Conservation (phyloP, 2,113 vertebrate genomes). For the Prinia subflava region DNA sequence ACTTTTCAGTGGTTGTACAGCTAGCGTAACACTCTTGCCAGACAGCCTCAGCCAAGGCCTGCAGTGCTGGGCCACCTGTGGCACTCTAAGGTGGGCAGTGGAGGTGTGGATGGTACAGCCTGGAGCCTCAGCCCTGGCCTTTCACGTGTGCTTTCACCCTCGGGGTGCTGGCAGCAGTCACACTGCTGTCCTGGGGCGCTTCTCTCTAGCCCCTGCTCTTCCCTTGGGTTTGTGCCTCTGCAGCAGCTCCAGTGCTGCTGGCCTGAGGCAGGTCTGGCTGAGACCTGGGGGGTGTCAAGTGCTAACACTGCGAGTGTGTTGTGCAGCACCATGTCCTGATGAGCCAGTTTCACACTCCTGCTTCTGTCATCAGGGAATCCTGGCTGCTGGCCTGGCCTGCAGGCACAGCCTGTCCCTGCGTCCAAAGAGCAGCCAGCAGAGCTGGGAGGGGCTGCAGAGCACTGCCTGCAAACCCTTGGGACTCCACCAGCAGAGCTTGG, state of each 20-base stretch:
- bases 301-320: not conserved
- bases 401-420: not conserved
- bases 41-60: not conserved
- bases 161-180: not conserved
- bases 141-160: fast-evolving
- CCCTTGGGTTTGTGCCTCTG: not conserved
- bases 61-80: not conserved
- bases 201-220: not conserved
- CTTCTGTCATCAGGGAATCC: not conserved
- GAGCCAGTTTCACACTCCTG: not conserved
- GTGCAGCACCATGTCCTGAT: conserved; percentile 7
- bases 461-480: not conserved
- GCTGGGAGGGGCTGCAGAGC: not conserved
- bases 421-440: not conserved
- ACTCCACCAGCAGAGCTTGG: not conserved
- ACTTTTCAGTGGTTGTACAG: not conserved
- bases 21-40: not conserved
- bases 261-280: not conserved
- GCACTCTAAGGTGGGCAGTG: not conserved
- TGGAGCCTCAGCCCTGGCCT: not conserved
- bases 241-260: not conserved
- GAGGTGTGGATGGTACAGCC: not conserved
- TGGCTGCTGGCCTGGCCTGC: conserved; percentile 34
- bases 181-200: not conserved
- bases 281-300: not conserved